A percentile compares a stretch with the other conserved stretches of the same genome.
phyloP scores from a whole-genome alignment of 2,888 invertebrate genomes.

The Diarsia dahlii region DNA sequence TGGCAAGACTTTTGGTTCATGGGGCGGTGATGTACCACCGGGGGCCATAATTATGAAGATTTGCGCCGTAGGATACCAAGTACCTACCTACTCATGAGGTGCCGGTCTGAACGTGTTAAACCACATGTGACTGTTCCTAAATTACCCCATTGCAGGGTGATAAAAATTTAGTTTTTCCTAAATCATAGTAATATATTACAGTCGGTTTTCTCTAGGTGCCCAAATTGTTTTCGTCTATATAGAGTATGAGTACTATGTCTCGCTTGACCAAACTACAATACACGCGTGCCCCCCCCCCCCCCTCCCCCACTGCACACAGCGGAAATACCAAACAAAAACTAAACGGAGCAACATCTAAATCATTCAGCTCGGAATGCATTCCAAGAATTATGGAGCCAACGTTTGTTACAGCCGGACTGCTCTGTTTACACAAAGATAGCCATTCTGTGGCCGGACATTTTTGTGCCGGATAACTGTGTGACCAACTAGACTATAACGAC shows the following conservation, averaged over 20 bases:
- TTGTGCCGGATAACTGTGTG: conserved; percentile 4
- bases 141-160: too few species aligned
- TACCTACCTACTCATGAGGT: too few species aligned
- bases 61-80: too few species aligned
- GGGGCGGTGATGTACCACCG: too few species aligned
- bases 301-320: too few species aligned
- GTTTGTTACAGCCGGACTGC: conserved; percentile 13
- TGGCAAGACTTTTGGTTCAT: too few species aligned
- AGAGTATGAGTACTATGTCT: background rate
- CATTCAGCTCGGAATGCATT: conserved; percentile 55
- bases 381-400: conserved; percentile 40
- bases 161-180: too few species aligned
- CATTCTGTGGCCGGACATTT: conserved; percentile 11
- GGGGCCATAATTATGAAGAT: too few species aligned
- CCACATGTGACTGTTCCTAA: too few species aligned
- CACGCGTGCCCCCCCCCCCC: conserved; percentile 3
- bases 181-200: too few species aligned
- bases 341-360: conserved; percentile 47
- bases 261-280: background rate
- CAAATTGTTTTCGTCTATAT: background rate
- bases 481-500: background rate
- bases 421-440: conserved; percentile 34
- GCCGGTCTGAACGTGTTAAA: too few species aligned
- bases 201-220: too few species aligned
- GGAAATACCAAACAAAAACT: conserved; percentile 38